Base-by-base conservation (phyloP, 2,113 vertebrate genomes). In the Ascaphus truei region DNA sequence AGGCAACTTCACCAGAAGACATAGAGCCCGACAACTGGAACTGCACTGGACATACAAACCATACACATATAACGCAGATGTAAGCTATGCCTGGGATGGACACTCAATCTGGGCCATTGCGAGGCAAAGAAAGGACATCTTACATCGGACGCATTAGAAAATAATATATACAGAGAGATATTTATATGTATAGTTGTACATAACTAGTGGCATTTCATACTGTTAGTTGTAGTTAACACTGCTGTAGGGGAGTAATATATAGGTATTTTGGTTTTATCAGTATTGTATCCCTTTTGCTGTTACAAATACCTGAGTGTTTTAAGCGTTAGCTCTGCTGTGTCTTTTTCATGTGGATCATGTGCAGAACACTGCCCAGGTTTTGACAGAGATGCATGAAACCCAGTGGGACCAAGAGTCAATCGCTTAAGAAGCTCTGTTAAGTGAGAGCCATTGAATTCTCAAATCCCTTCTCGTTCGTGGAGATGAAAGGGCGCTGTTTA, bases 151-250 rank as follows among this genome's bases (percentile, higher is more conserved):
- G 11, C 31, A 47, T 47, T 20, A 18, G 31, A 45, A 50, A 12
- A 36, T 69, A 50, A 68, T 60, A 69, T 69, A 61, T 71, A 47
- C 18, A 66, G 63, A 55, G 45, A 16, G 33, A 30, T 71, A 71
- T 71, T 71, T 71, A 71, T 71, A 30, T 37, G 25, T 18, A 33
- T 51, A 7, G 11, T 50, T 65, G 62, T 65, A 57, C 2, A 50
- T 39, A 60, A 7, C 8, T 41, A 7, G 26, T 9, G 53, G 29
- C 41, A 11, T 7, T 7, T 26, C 18, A 67, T 18, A 12, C 50
- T 45, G 51, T 34, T 12, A 47, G 37, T 52, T 61, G 41, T 68
- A 58, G 50, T 59, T 50, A 45, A 62, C 18, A 31, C 43, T 48
- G 13, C 20, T 26, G 9, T 25, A 37, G 51, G 43, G 25, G 37